Base-by-base conservation (phyloP, 1,140 invertebrate genomes). In the Cyphomyrmex costatus region DNA sequence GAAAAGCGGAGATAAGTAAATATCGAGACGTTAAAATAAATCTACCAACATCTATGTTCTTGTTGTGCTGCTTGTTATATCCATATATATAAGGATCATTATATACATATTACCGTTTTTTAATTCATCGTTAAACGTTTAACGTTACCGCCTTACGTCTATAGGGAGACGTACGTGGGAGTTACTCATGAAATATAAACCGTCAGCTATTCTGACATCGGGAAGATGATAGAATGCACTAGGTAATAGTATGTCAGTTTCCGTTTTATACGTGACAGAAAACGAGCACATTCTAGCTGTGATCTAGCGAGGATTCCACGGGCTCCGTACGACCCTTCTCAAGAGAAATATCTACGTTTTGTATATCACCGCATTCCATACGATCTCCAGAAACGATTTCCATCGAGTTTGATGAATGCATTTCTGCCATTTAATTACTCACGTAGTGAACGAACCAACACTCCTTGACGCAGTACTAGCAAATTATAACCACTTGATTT, bases 231-330 rank as follows among this genome's bases (percentile, higher is more conserved):
- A 53, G 21, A 71, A 71, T 30, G 65, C 30, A 58, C 63, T n/a
- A 33, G 49, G 49, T 80, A 80, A 79, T 68, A 79, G 78, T 14
- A 60, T 33, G 53, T 73, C 65, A 71, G 66, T 60, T 82, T 82
- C 12, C 51, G 53, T 82, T 82, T 60, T 82, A 82, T 80, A 80
- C 68, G 36, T 82, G 36, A 82, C 51, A 82, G 66, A 82, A 71
- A 82, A 60, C 66, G 51, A 58, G 33, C 36, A 73, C 51, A 71
- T 46, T 82, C 36, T 71, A 71, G 30, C 30, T 27, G 51, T 71
- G 65, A 80, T 80, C 46, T 80, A 56, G 30, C 30, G 63, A 24
- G 21, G 51, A 82, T 82, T 82, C 36, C n/a, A 21, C 30, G 2
- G 14, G 16, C 33, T 46, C 60, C 5, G 0, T 36, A 8, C 21